A percentile compares a stretch with the other conserved stretches of the same genome.
Evolutionary conservation across 2,113 vertebrate species (phyloP).

Genomic region (western clawed frog (Xenopus tropicalis)): DNA sequence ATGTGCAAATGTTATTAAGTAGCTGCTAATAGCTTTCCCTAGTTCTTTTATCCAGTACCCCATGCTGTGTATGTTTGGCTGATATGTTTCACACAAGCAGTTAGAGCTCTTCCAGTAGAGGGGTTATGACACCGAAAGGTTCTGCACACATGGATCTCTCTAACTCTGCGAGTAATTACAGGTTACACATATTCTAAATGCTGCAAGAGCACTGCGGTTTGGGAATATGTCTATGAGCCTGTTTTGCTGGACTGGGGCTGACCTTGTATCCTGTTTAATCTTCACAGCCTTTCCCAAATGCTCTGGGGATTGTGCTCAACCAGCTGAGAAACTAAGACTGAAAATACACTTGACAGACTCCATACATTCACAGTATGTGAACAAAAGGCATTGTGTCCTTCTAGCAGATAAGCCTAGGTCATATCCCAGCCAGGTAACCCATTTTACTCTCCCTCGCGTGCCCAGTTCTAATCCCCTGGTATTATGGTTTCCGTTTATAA

Average conservation of each 20-base stretch:
- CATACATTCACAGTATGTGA: slow-evolving; percentile 13
- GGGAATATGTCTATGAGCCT: background rate
- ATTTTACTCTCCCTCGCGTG: no score
- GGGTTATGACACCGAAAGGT: background rate
- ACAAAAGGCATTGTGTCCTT: background rate
- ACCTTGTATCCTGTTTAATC: slow-evolving; percentile 5
- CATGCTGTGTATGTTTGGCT: no score
- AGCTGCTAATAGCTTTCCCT: no score
- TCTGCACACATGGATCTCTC: background rate
- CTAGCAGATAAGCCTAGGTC: background rate
- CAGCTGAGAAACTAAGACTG: slow-evolving; percentile 14
- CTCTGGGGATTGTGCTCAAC: background rate
- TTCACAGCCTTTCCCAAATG: slow-evolving; percentile 15
- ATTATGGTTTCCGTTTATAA: no score
- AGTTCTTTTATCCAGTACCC: no score
- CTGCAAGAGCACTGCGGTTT: background rate
- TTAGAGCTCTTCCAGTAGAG: no score
- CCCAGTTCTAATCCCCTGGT: no score
- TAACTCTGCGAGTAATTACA: background rate
- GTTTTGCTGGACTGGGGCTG: background rate
- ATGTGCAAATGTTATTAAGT: no score
- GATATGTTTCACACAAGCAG: no score
- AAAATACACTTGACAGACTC: slow-evolving; percentile 18
- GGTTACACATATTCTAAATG: background rate
- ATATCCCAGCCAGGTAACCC: no score